Percentiles rank a stretch among this genome's conserved stretches.
These are phyloP conservation scores for Myiotriccus ornatus DNA, from an alignment of 2,797 vertebrate species.

Conservation along the genomic window DNA sequence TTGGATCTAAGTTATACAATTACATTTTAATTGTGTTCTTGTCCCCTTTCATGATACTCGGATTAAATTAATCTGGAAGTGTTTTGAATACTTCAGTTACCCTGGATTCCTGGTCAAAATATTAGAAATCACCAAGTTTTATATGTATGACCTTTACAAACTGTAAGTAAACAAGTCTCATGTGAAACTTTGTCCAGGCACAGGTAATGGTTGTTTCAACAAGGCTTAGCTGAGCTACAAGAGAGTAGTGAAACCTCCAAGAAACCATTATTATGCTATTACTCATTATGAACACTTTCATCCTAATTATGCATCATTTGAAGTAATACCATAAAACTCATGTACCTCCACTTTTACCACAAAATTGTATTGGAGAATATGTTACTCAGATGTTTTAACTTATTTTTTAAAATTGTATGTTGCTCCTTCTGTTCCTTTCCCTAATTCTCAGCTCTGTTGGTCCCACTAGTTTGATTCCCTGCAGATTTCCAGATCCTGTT, in stretches of 20 bases:
- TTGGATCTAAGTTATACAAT: not conserved
- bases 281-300: not conserved
- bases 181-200: not conserved
- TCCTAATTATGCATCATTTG: not conserved
- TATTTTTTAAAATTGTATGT: not conserved
- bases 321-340: not conserved
- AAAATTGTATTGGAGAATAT: not conserved
- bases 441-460: not conserved
- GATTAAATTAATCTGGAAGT: not conserved
- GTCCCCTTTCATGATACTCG: not conserved
- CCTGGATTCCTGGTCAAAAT: not conserved
- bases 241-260: not conserved
- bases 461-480: not conserved
- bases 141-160: not conserved
- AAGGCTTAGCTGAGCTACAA: not conserved
- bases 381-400: not conserved
- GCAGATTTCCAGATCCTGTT: not conserved
- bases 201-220: not conserved
- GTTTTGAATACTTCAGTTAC: not conserved
- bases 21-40: not conserved
- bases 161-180: not conserved
- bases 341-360: not conserved
- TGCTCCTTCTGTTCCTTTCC: not conserved
- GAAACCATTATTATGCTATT: not conserved
- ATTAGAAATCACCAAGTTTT: not conserved